Percentiles rank a stretch among this genome's conserved stretches.
phyloP scores from a whole-genome alignment of 2,113 vertebrate genomes.

The Neopipo cinnamomea region DNA sequence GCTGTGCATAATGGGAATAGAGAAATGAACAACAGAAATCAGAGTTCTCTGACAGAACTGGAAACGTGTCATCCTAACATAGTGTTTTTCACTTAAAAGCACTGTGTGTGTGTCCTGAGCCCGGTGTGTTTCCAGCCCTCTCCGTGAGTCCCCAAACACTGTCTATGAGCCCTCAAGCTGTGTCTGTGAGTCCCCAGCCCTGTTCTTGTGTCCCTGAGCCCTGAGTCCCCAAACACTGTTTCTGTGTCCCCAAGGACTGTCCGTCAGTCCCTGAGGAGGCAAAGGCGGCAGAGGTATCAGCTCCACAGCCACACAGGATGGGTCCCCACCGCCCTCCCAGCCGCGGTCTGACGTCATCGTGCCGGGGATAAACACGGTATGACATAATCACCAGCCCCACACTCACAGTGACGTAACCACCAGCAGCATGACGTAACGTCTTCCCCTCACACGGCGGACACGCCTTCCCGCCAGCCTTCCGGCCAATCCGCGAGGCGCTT shows the following conservation, averaged over 20 bases:
- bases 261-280: not conserved
- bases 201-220: not conserved
- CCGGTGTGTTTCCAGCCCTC: too few relatives aligned
- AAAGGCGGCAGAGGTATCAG: not conserved
- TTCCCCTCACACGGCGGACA: accelerated
- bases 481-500: not conserved
- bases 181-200: not conserved
- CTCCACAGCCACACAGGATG: not conserved
- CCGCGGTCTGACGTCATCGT: not conserved
- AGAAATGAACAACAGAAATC: not conserved
- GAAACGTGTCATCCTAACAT: not conserved
- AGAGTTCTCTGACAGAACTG: not conserved
- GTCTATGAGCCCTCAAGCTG: too few relatives aligned
- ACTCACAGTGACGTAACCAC: accelerated
- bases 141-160: not conserved
- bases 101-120: too few relatives aligned
- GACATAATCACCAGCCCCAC: accelerated
- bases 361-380: too few relatives aligned
- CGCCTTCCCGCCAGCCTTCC: not conserved
- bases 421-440: accelerated
- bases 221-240: too few relatives aligned
- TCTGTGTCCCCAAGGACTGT: too few relatives aligned
- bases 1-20: accelerated
- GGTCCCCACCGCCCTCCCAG: not conserved
- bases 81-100: not conserved